These are phyloP conservation scores for Lepidotrigona ventralis DNA, from an alignment of 1,140 invertebrate genomes.

Conservation along the genomic window DNA sequence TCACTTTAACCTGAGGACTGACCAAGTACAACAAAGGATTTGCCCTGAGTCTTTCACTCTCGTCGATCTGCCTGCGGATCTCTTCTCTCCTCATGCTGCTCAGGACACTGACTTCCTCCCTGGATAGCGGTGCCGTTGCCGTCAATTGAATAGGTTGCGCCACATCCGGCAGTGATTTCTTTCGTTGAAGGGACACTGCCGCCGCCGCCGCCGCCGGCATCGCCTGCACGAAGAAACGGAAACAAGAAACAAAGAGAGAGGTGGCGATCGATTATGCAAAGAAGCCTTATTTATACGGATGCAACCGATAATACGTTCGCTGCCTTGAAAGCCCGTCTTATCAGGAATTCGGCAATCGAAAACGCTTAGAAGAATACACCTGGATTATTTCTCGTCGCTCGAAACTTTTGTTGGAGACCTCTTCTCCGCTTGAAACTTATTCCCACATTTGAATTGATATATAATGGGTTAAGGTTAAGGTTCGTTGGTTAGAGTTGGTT, in stretches of 20 bases:
- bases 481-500: neutral
- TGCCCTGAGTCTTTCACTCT: slow-evolving; percentile 93
- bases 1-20: slow-evolving; percentile 98
- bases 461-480: neutral
- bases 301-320: too few relatives aligned
- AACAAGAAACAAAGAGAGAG: slow-evolving; percentile 62
- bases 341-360: neutral
- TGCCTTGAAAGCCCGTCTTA: too few relatives aligned
- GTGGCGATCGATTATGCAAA: slow-evolving; percentile 11
- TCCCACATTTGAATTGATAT: neutral
- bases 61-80: slow-evolving; percentile 93
- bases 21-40: slow-evolving; percentile 97
- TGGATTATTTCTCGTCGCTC: too few relatives aligned
- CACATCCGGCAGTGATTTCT: slow-evolving; percentile 97
- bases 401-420: too few relatives aligned
- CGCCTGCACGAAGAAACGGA: slow-evolving; percentile 81
- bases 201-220: slow-evolving; percentile 81
- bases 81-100: slow-evolving; percentile 96
- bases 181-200: slow-evolving; percentile 88
- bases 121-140: slow-evolving; percentile 89
- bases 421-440: too few relatives aligned
- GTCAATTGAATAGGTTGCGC: slow-evolving; percentile 86
- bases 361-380: too few relatives aligned
- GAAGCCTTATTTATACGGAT: slow-evolving; percentile 7
- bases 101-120: slow-evolving; percentile 96